Percentiles rank a stretch among this genome's conserved stretches.
Conservation (phyloP, 2,797 vertebrate species). For the Synanceia verrucosa region DNA sequence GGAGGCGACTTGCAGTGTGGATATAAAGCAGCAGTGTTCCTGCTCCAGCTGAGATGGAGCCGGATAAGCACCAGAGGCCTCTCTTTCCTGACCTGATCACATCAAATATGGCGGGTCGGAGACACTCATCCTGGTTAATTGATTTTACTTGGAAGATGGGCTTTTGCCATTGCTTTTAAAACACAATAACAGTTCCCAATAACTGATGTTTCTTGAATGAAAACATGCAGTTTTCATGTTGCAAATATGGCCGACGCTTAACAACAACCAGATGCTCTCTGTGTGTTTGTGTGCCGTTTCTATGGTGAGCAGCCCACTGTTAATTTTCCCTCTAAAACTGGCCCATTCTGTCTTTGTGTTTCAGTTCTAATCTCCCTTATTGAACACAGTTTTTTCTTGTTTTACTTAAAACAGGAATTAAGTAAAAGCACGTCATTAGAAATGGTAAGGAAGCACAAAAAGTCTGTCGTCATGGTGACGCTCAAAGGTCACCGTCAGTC, state of each 20-base stretch:
- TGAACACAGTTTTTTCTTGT: slow-evolving; percentile 81
- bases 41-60: slow-evolving; percentile 42
- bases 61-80: slow-evolving; percentile 63
- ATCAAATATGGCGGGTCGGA: slow-evolving; percentile 37
- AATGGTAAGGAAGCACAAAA: slow-evolving; percentile 91
- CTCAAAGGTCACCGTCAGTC: slow-evolving; percentile 84
- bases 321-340: slow-evolving; percentile 46
- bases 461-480: slow-evolving; percentile 83
- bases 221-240: slow-evolving; percentile 36
- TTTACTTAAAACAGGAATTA: slow-evolving; percentile 59
- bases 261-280: slow-evolving; percentile 39
- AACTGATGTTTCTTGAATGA: slow-evolving; percentile 30
- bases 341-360: slow-evolving; percentile 74
- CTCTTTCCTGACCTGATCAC: slow-evolving; percentile 48
- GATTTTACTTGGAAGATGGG: slow-evolving; percentile 40
- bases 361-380: slow-evolving; percentile 71
- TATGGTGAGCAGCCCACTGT: slow-evolving; percentile 15
- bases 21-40: slow-evolving; percentile 65
- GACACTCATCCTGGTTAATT: slow-evolving; percentile 49
- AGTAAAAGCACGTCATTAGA: slow-evolving; percentile 81
- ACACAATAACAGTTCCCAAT: slow-evolving; percentile 31
- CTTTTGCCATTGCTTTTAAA: slow-evolving; percentile 47
- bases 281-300: slow-evolving; percentile 19
- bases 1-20: slow-evolving; percentile 53
- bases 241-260: slow-evolving; percentile 47